These are phyloP conservation scores for Cydia pomonella DNA, from an alignment of 1,140 invertebrate genomes.

Conservation along the genomic window DNA sequence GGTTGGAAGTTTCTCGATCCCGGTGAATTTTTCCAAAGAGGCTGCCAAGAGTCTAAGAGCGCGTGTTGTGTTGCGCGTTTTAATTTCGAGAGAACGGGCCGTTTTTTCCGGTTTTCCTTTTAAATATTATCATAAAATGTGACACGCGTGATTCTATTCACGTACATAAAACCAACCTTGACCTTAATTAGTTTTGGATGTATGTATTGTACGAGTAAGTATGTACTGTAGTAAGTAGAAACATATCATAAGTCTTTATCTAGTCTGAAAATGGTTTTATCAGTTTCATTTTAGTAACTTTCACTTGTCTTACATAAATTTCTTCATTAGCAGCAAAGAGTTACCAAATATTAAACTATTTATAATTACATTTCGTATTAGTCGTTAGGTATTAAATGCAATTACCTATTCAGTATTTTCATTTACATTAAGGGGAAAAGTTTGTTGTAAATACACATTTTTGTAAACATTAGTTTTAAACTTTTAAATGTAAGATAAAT, in stretches of 20 bases:
- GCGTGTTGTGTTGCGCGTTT: too few species aligned
- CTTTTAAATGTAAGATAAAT: neutral
- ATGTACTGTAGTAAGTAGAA: neutral
- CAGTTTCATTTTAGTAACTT: neutral
- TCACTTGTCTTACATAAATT: neutral
- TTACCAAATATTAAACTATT: slow-evolving; percentile 28
- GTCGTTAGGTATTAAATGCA: slow-evolving; percentile 10
- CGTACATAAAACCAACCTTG: too few species aligned
- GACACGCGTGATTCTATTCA: too few species aligned
- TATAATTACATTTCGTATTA: slow-evolving; percentile 5
- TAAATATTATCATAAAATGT: too few species aligned
- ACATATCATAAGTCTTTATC: neutral
- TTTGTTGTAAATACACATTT: slow-evolving; percentile 33
- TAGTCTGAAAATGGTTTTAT: slow-evolving; percentile 25
- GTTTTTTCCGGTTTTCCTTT: too few species aligned
- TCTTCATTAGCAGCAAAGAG: slow-evolving; percentile 22
- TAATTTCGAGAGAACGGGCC: too few species aligned
- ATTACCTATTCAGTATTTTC: slow-evolving; percentile 30
- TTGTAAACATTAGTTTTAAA: slow-evolving; percentile 27
- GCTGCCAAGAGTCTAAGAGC: too few species aligned
- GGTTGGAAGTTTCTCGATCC: too few species aligned
- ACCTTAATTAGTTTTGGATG: too few species aligned
- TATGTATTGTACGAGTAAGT: neutral
- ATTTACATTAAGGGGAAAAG: neutral
- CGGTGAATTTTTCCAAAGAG: too few species aligned